Conservation (phyloP, 2,888 invertebrate species). For the Tetranychus piercei region DNA sequence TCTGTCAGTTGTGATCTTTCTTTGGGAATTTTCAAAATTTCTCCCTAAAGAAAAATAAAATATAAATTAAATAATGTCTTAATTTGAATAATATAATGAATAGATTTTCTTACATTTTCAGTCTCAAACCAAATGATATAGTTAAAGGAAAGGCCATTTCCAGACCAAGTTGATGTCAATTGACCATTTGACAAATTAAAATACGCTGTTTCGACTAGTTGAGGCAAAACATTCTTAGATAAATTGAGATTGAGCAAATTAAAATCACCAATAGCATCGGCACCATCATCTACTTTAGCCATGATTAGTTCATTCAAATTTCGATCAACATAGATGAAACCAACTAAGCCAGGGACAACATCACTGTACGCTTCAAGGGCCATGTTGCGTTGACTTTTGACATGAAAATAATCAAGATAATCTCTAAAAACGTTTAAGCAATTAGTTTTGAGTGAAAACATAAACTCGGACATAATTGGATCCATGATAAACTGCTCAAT, state of each 20-base stretch:
- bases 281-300: constrained; percentile 1
- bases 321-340: constrained; percentile 12
- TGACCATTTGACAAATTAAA: background rate
- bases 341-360: background rate
- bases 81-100: too few species aligned
- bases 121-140: constrained; percentile 14
- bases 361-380: constrained; percentile 4
- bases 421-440: background rate
- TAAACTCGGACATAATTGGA: background rate
- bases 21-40: background rate
- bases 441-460: background rate
- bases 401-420: constrained; percentile 1
- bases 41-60: background rate
- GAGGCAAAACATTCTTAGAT: background rate
- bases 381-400: constrained; percentile 9
- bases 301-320: constrained; percentile 8
- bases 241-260: constrained; percentile 4
- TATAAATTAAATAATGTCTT: too few species aligned
- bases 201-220: constrained; percentile 6
- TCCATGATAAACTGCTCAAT: background rate
- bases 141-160: constrained; percentile 9
- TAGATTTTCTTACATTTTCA: background rate
- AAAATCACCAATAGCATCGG: constrained; percentile 7
- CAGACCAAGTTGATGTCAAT: background rate
- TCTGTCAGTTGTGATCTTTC: background rate